These are phyloP conservation scores for Stenurella melanura DNA, from an alignment of 2,888 invertebrate species.

Conservation along the genomic window DNA sequence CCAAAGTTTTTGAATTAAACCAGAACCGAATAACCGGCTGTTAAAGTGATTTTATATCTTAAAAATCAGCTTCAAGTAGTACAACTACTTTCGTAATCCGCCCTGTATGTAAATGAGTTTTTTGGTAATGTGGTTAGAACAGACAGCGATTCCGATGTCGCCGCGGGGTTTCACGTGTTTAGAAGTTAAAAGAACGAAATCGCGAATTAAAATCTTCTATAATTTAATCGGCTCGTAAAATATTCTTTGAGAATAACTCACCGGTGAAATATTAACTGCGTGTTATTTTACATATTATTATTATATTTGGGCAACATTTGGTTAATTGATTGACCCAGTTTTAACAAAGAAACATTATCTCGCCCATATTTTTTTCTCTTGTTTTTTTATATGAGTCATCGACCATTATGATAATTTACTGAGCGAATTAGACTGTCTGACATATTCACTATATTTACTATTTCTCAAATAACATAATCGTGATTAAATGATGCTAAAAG, in stretches of 20 bases:
- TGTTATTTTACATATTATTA: neutral
- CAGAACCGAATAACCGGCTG: neutral
- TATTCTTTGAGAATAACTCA: slow-evolving; percentile 10
- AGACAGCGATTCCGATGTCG: slow-evolving; percentile 23
- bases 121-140: slow-evolving; percentile 22
- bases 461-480: no score
- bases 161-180: slow-evolving; percentile 43
- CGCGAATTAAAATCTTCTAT: slow-evolving; percentile 34
- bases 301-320: slow-evolving; percentile 1
- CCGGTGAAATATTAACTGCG: slow-evolving; percentile 13
- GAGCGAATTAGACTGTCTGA: neutral
- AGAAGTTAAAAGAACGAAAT: slow-evolving; percentile 29
- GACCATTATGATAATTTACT: neutral
- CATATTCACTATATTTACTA: neutral
- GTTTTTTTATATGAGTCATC: neutral
- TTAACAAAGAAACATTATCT: neutral
- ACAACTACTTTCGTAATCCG: neutral
- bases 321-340: slow-evolving; percentile 1
- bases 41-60: neutral
- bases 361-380: neutral
- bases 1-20: no score
- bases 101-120: slow-evolving; percentile 41
- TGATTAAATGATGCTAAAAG: no score
- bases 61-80: neutral
- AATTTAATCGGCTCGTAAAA: slow-evolving; percentile 24